Evolutionary conservation across 2,113 vertebrate genomes (phyloP), one percentile per base, ranked within the genome.

Genomic region (Pseudorectes ferrugineus): DNA sequence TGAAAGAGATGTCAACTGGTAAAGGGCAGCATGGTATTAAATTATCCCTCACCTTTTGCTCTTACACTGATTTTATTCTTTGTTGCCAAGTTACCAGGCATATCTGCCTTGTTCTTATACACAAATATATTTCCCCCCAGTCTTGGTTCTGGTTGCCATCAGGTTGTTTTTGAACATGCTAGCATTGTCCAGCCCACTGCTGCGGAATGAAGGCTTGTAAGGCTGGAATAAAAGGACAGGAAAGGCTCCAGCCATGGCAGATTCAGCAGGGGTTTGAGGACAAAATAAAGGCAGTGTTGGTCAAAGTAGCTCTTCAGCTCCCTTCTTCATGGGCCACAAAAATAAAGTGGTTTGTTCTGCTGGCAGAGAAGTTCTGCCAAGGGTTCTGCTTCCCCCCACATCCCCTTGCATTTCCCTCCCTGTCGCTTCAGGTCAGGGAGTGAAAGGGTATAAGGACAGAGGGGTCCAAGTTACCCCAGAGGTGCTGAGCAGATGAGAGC

Each of bases 31-130:
- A 45, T 66, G 35, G 66, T 78, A 93, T 94, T 95, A 93, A 92
- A 93, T 95, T 94, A 94, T 92, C 54, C 63, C 84, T 96, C 94
- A 97, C 93, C 88, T 96, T 95, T 97, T 88, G 59, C 85, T 74
- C 83, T 78, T 92, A 38, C 76, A 85, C 72, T 63, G 76, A 90
- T 96, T 91, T 82, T 93, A 43, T 87, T 92, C 66, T 91, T 89
- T 90, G 95, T 97, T 97, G 95, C 96, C 95, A 92, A 87, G 91
- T 78, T 95, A 95, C 92, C 63, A 57, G 46, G 45, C 88, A 71
- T 55, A 66, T 92, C 83, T 85, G 74, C 80, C 42, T 91, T 80
- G 59, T 80, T 94, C 80, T 89, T 85, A 61, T 28, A 59, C 10
- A 43, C 29, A 7, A 46, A 48, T 8, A 3, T 85, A 51, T 85